Evolutionary conservation across 2,888 invertebrate species (phyloP).

Genomic region (Argynnis bischoffii): DNA sequence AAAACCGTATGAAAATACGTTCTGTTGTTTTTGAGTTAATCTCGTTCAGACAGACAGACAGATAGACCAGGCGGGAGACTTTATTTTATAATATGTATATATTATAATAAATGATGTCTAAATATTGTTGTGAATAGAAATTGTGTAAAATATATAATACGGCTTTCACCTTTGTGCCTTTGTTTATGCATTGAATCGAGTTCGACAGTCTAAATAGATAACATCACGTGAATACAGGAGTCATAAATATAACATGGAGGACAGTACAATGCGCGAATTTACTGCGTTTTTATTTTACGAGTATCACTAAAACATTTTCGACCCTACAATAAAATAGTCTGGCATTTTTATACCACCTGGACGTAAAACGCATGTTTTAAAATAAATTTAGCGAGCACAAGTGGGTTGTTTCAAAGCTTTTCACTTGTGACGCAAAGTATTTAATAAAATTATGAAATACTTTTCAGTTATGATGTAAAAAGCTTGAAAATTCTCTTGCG

Average conservation of each 20-base stretch:
- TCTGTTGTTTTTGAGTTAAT: too few relatives aligned
- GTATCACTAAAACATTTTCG: conserved; percentile 71
- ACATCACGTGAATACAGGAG: conserved; percentile 43
- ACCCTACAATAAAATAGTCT: conserved; percentile 71
- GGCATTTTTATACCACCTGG: conserved; percentile 70
- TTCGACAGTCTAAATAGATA: conserved; percentile 37
- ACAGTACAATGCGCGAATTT: conserved; percentile 71
- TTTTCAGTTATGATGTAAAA: neutral
- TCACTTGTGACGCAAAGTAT: conserved; percentile 38
- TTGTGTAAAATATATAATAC: conserved; percentile 10
- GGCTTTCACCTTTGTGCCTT: conserved; percentile 14
- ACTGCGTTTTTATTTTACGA: conserved; percentile 76
- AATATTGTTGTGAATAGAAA: neutral
- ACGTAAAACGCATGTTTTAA: conserved; percentile 58
- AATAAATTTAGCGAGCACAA: conserved; percentile 59
- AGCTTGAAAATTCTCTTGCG: neutral
- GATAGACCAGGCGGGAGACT: too few relatives aligned
- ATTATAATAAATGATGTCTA: neutral
- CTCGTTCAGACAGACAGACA: too few relatives aligned
- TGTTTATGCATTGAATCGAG: conserved; percentile 24
- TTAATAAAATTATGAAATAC: conserved; percentile 19
- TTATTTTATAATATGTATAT: too few relatives aligned
- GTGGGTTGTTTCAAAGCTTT: conserved; percentile 28
- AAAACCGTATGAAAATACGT: too few relatives aligned
- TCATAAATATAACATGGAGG: conserved; percentile 63